A percentile compares a stretch with the other conserved stretches of the same genome.
Evolutionary conservation across 2,888 invertebrate genomes (phyloP).

Genomic region (Chironomus tentans): DNA sequence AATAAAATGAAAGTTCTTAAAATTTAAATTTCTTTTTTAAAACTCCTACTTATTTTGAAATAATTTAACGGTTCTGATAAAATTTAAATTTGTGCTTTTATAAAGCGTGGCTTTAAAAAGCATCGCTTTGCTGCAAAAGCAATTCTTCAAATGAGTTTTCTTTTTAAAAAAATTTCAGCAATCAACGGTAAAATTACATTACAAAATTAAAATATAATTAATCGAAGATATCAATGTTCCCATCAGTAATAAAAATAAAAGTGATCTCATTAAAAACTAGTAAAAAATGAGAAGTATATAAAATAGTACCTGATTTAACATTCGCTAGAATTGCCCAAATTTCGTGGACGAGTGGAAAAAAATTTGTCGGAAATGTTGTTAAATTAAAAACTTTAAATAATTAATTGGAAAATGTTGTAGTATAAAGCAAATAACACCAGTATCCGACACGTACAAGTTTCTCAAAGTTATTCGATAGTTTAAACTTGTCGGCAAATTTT

Average conservation of each 20-base stretch:
- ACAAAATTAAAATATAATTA: neutral
- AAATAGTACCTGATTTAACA: no score
- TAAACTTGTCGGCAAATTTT: no score
- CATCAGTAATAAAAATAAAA: no score
- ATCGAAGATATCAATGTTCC: no score
- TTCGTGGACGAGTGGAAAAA: neutral
- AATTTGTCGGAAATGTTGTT: neutral
- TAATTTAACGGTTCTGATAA: no score
- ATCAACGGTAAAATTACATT: neutral
- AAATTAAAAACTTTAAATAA: neutral
- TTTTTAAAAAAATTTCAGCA: neutral
- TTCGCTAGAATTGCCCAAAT: neutral
- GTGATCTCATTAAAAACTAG: no score
- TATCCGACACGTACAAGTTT: neutral
- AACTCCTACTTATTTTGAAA: no score
- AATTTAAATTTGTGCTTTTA: no score
- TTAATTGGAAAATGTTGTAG: neutral
- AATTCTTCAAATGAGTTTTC: neutral
- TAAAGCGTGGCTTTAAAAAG: neutral
- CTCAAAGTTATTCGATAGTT: no score
- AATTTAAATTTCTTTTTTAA: neutral
- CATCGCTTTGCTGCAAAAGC: neutral
- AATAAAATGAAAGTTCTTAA: neutral
- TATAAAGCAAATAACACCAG: neutral
- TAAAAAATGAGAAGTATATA: no score